Base-by-base conservation (phyloP, 2,888 invertebrate genomes). In the Pachliopta kotzebuea region DNA sequence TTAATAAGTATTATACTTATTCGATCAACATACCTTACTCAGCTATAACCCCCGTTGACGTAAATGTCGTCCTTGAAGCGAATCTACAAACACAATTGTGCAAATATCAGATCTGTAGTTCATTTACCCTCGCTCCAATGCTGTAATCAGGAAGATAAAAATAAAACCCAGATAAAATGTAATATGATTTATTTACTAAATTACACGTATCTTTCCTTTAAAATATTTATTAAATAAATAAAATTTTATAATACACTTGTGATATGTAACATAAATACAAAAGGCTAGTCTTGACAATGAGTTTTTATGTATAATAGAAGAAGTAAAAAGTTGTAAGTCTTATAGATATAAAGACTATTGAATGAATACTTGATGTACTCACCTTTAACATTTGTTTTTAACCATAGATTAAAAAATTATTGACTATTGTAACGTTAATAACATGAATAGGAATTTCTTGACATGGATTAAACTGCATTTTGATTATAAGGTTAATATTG, bases 61-160 rank as follows among this genome's bases (percentile, higher is more conserved):
- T 84, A 86, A 89, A 82, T 76, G 60, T 71, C 77, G 89, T 87
- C 89, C 90, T 90, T 90, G 89, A 75, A 80, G 78, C 80, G 79
- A 83, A 83, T 81, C 82, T 81, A 85, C 83, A 84, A 84, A 83
- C 85, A 85, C 84, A 86, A 84, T 86, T 86, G 86, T 84, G 82
- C 83, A 88, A 88, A 88, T 85, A 87, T 80, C 83, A 76, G 75
- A 74, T 68, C 75, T 79, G 76, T 76, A 72, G 87, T 85, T 88
- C 88, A 85, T 73, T 90, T 83, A 90, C 88, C 88, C 81, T 74
- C 67, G 68, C 69, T 53, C 71, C 71, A 68, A 67, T 69, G 74
- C 73, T 76, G 68, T 61, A 69, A 70, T 69, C 59, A 68, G 66
- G 49, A 29, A 62, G 49, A 57, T 53, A 63, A 66, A 66, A 56